Base-by-base conservation (phyloP, 2,113 vertebrate genomes). In the Conger conger region DNA sequence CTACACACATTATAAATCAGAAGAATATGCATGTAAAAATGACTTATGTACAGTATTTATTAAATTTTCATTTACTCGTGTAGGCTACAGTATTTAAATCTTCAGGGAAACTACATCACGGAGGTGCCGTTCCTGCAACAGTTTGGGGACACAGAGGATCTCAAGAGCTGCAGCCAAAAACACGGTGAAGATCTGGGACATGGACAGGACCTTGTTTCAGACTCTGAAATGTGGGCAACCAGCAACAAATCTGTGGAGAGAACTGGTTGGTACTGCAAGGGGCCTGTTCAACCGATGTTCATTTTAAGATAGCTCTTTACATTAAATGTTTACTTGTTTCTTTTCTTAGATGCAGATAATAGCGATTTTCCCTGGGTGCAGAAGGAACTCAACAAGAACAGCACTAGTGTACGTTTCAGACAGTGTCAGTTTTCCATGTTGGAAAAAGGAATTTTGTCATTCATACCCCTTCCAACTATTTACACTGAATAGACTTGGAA, bases 21-120 rank as follows among this genome's bases (percentile, higher is more conserved):
- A 57, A 57, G 3, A 16, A 16, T 57, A 16, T 57, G 54, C 17
- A 57, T 57, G 18, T 57, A 57, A 0, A 9, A 9, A 18, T 18
- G 13, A 17, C 4, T 0, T 63, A 63, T 23, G 4, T 63, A 1
- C 6, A 63, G 11, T 63, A 27, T 63, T 23, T 27, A 9, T 17
- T 5, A 42, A 27, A n/a, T 38, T 33, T 53, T 17, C 27, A n/a
- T 37, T n/a, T 54, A 3, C 73, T 1, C 45, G 88, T 89, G 54
- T 86, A 98, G 97, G 85, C 90, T 98, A 79, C 96, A 90, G 87
- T 88, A 94, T 88, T 93, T 97, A 91, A 97, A 96, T 88, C 91
- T 98, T 82, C 94, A 96, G 85, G 88, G 92, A 84, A 98, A 97
- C 85, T 73, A 36, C 83, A 95, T 98, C 87, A 93, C 91, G 53